Conservation (phyloP, 2,113 vertebrate species). For the Clarias macrocephalus region DNA sequence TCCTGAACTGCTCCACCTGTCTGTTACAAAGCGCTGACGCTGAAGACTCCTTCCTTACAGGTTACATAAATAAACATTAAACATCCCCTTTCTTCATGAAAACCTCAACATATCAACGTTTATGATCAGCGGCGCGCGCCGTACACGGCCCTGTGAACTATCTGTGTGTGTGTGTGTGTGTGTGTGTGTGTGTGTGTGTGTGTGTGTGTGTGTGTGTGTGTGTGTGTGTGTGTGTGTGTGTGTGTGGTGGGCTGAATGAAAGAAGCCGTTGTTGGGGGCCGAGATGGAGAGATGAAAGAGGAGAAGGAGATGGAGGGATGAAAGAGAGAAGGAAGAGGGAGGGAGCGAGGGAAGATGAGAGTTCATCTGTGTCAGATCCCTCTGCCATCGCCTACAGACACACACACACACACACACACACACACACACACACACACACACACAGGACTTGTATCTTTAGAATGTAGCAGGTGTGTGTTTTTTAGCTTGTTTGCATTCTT, state of each 20-base stretch:
- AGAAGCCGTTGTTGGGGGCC: slow-evolving; percentile 36
- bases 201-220: slow-evolving; percentile 29
- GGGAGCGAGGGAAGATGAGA: slow-evolving; percentile 36
- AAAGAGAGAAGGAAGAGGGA: slow-evolving; percentile 40
- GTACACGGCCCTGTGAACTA: too few species aligned
- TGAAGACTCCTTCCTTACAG: too few species aligned
- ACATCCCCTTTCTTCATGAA: not conserved
- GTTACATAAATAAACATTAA: too few species aligned
- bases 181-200: too few species aligned
- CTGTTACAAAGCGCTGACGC: too few species aligned
- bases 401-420: slow-evolving; percentile 25
- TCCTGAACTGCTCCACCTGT: too few species aligned
- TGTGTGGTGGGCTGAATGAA: slow-evolving; percentile 33
- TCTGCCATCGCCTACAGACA: slow-evolving; percentile 1
- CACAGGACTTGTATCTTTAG: not conserved
- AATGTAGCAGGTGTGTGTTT: slow-evolving; percentile 2
- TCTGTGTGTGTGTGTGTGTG: too few species aligned
- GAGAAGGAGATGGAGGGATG: slow-evolving; percentile 42
- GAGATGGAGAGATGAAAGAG: slow-evolving; percentile 51
- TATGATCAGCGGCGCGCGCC: too few species aligned
- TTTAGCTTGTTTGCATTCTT: not conserved
- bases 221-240: slow-evolving; percentile 34
- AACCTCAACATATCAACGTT: not conserved
- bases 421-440: slow-evolving; percentile 37
- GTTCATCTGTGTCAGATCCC: slow-evolving; percentile 39